Base-by-base conservation (phyloP, 2,113 vertebrate genomes). In the Salvelinus fontinalis region DNA sequence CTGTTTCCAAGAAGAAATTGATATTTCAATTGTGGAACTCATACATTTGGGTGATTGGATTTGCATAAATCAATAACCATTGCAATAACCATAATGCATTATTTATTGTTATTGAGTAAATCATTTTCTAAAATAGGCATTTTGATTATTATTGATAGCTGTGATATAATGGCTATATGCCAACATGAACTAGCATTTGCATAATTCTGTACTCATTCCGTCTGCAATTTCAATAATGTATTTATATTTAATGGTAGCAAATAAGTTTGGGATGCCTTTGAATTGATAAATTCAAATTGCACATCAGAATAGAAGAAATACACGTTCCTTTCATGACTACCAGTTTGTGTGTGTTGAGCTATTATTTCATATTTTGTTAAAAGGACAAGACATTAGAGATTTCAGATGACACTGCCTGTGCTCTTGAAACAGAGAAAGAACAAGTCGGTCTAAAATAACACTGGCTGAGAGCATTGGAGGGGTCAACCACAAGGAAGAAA, bases 401-500 rank as follows among this genome's bases (percentile, higher is more conserved):
- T n/a, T 24, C 59, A n/a, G 4, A 83, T 88, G 88, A 87, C 89
- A 85, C 88, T 87, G 87, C 87, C 74, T 18, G 79, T 91, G 83
- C 78, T 51, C 87, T 78, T 79, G 74, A 75, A 84, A 74, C 73
- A 75, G 77, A 70, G 74, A 84, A 74, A 69, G 78, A 79, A 74
- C 68, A 22, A 80, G 70, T 81, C 90, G 86, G 84, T 89, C 83
- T 29, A 71, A 79, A 91, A 86, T 70, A 87, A 87, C 85, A 83
- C 59, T 85, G 84, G 89, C 88, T 88, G 60, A 85, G 86, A 88
- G 89, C 87, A 79, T 84, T 85, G 78, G 83, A 89, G 64, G 78
- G 82, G 88, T 87, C 87, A 78, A 83, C 79, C 86, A 87, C 84
- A 74, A 90, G 87, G 84, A 89, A 86, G 90, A 88, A 83, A 83